These are phyloP conservation scores for Bucorvus abyssinicus DNA, from an alignment of 2,797 vertebrate species.

Conservation along the genomic window DNA sequence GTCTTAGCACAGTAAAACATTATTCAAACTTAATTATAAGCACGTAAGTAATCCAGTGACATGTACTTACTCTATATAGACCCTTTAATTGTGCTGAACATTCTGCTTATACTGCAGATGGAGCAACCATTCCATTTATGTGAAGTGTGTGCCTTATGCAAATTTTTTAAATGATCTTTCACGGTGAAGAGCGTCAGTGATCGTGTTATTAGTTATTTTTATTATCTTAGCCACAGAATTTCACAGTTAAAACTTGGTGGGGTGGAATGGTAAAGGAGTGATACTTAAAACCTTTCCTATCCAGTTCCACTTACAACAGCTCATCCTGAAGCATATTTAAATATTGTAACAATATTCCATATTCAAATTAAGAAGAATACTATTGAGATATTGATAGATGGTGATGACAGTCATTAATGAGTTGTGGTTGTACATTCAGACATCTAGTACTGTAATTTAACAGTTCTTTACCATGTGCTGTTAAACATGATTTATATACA, in stretches of 20 bases:
- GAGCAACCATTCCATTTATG: not conserved
- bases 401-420: not conserved
- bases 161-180: not conserved
- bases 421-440: not conserved
- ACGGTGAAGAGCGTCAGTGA: not conserved
- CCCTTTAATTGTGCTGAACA: not conserved
- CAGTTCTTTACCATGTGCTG: not conserved
- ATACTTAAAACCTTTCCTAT: not conserved
- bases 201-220: not conserved
- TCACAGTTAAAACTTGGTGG: not conserved
- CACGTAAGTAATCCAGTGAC: not conserved
- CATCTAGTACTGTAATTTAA: not conserved
- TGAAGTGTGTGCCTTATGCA: not conserved
- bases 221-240: not conserved
- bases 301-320: not conserved
- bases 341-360: not conserved
- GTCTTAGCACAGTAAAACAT: not conserved
- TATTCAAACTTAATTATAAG: constrained; percentile 4
- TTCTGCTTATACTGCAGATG: not conserved
- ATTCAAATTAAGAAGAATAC: not conserved
- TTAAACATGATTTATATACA: not conserved
- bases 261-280: not conserved
- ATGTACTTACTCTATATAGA: not conserved
- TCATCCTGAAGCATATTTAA: not conserved
- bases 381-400: not conserved